Evolutionary conservation across 2,113 vertebrate species (phyloP), one percentile per base, ranked within the genome.

Genomic region (Urocolius indicus): DNA sequence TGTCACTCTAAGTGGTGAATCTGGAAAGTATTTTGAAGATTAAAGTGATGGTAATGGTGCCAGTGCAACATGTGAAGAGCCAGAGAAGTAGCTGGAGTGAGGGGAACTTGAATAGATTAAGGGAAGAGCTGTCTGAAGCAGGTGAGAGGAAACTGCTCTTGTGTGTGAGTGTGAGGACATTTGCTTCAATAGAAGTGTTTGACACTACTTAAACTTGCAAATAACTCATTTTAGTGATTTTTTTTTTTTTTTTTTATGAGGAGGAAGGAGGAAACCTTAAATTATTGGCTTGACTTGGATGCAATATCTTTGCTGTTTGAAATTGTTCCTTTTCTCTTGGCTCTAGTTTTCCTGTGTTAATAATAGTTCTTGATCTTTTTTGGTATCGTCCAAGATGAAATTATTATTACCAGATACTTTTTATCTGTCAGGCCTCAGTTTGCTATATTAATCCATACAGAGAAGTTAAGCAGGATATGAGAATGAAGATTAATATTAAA

Each of bases 251-350:
- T 41, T 41, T 41, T 41, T 41, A 41, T 41, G 72, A 92, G 86
- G 84, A 72, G 41, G 51, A 66, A 87, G 59, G 54, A 95, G 66
- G 69, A 84, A 93, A 81, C 57, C 48, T 87, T 73, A 94, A 82
- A 87, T 34, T 34, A 89, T 91, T 91, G 61, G 45, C 61, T 91
- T 94, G 65, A 67, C 87, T 89, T 65, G 15, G 38, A 8, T 89
- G 68, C 81, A 93, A 38, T 55, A 74, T 45, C 71, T 93, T 84
- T 61, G 94, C 24, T 79, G 38, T 73, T 90, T 94, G 79, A 58
- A 92, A 89, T 45, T 78, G 74, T 59, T 48, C 49, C 90, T 95
- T 91, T 94, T 68, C 73, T 91, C 72, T 94, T 89, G 59, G 73
- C 89, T 74, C 17, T 15, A 38, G 27, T 74, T 92, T 93, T 91